Evolutionary conservation across 2,888 invertebrate species (phyloP).

Genomic region (Eudasyphora cyanicolor): DNA sequence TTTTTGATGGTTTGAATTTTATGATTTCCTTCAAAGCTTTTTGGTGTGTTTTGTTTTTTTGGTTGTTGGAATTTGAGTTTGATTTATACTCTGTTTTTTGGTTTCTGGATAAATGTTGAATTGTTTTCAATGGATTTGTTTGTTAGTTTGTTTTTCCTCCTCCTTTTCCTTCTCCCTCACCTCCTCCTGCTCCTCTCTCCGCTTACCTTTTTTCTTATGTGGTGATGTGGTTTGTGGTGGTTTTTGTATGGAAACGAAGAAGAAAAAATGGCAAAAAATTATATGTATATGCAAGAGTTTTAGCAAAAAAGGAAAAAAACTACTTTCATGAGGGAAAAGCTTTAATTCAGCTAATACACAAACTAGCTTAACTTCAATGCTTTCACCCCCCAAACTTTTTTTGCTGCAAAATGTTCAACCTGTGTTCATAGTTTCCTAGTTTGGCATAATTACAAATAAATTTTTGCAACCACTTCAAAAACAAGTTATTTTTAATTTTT

Average conservation of each 20-base stretch:
- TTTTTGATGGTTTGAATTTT: slow-evolving; percentile 31
- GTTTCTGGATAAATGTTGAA: slow-evolving; percentile 52
- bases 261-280: slow-evolving; percentile 60
- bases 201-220: not conserved
- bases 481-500: slow-evolving; percentile 44
- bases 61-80: slow-evolving; percentile 4
- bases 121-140: slow-evolving; percentile 56
- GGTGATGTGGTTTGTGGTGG: slow-evolving; percentile 35
- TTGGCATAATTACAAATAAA: slow-evolving; percentile 39
- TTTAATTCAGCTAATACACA: not conserved
- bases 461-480: slow-evolving; percentile 48
- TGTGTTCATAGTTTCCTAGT: slow-evolving; percentile 26
- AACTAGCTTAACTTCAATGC: not conserved
- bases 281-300: slow-evolving; percentile 19
- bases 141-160: not conserved
- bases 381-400: slow-evolving; percentile 2
- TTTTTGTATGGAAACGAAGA: too few species aligned
- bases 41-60: slow-evolving; percentile 53
- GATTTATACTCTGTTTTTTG: slow-evolving; percentile 20
- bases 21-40: slow-evolving; percentile 46
- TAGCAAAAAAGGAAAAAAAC: not conserved
- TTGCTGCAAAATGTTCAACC: slow-evolving; percentile 6
- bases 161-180: not conserved
- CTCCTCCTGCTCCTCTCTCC: not conserved
- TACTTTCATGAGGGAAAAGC: too few species aligned